Conservation (phyloP, 2,888 invertebrate genomes). For the Callyntrura guangdongensis region DNA sequence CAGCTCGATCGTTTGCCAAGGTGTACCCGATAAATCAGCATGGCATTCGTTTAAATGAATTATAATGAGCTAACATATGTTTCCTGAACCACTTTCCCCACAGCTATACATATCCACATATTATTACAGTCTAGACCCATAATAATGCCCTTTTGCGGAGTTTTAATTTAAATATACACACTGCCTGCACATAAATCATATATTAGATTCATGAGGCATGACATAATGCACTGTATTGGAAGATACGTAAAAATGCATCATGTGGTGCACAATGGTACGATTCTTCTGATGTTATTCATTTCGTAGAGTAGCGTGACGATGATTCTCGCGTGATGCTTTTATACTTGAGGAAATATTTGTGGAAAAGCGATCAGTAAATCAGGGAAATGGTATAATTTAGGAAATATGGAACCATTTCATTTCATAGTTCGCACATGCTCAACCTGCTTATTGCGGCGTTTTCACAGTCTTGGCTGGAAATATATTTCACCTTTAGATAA, state of each 20-base stretch:
- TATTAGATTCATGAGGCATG: not conserved
- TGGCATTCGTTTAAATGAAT: too few relatives aligned
- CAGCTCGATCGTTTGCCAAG: too few relatives aligned
- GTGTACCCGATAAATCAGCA: too few relatives aligned
- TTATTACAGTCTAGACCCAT: too few relatives aligned
- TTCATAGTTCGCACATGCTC: not conserved
- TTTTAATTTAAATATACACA: not conserved
- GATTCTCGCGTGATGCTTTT: not conserved
- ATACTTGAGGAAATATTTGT: not conserved
- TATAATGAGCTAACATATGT: too few relatives aligned
- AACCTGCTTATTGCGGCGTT: not conserved
- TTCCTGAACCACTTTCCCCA: too few relatives aligned
- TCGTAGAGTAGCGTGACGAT: not conserved
- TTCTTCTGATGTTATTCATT: not conserved
- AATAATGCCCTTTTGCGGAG: too few relatives aligned
- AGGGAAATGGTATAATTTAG: not conserved
- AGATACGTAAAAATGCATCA: not conserved
- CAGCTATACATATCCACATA: too few relatives aligned
- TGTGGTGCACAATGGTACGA: not conserved
- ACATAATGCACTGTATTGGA: too few relatives aligned
- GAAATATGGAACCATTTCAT: too few relatives aligned
- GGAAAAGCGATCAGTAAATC: not conserved
- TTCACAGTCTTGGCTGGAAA: too few relatives aligned
- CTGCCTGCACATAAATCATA: slow-evolving; percentile 3
- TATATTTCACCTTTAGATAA: too few relatives aligned